Conservation (phyloP, 1,140 invertebrate genomes). For the Orius laevigatus region DNA sequence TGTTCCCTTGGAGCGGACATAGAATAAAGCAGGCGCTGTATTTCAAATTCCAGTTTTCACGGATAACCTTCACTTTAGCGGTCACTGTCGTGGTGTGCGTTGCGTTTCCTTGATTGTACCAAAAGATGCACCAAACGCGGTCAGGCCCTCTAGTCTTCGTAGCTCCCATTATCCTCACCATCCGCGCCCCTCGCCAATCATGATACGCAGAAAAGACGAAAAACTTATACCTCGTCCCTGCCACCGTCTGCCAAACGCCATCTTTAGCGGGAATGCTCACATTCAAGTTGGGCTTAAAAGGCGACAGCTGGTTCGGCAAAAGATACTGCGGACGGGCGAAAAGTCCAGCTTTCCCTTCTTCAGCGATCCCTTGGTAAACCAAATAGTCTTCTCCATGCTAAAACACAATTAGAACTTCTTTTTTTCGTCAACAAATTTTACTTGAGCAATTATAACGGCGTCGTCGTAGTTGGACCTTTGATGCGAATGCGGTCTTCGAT, state of each 20-base stretch:
- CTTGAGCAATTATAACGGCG: conserved; percentile 25
- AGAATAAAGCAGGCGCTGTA: conserved; percentile 82
- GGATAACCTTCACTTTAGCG: conserved; percentile 66
- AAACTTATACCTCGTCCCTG: conserved; percentile 56
- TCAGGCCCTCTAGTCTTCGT: conserved; percentile 68
- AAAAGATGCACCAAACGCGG: conserved; percentile 71
- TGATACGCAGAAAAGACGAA: conserved; percentile 82
- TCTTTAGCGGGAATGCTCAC: conserved; percentile 30
- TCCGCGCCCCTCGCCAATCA: conserved; percentile 44
- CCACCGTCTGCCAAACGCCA: conserved; percentile 38
- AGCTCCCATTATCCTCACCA: conserved; percentile 67
- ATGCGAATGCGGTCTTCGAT: conserved; percentile 26
- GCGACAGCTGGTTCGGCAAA: not conserved
- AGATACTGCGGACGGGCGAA: conserved; percentile 20
- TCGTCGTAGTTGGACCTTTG: conserved; percentile 32
- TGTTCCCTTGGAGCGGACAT: conserved; percentile 46
- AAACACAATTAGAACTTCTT: not conserved
- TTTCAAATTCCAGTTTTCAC: conserved; percentile 87
- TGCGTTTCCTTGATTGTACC: conserved; percentile 38
- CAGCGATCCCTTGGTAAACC: conserved; percentile 24
- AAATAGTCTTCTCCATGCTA: conserved; percentile 30
- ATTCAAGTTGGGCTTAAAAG: conserved; percentile 29
- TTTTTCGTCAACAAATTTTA: too few relatives aligned
- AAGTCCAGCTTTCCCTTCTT: conserved; percentile 12
- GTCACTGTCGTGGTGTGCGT: conserved; percentile 40